phyloP scores from a whole-genome alignment of 2,888 invertebrate species.

The Drosophila leonis region DNA sequence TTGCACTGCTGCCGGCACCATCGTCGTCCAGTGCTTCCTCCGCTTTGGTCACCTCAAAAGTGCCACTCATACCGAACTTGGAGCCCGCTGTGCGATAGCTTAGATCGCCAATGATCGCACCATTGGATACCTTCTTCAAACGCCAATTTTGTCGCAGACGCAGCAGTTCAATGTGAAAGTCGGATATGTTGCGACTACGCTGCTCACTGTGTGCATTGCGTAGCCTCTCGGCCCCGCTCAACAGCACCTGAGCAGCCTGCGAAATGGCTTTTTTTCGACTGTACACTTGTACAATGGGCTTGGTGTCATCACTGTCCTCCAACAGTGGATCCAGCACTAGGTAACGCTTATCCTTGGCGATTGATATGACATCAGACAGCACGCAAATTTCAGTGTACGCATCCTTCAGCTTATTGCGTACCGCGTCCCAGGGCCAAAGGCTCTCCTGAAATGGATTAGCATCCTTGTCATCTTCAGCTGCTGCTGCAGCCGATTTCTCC shows the following conservation, averaged over 20 bases:
- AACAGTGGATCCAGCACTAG: constrained; percentile 97
- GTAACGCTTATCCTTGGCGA: constrained; percentile 97
- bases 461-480: constrained; percentile 90
- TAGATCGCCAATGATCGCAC: constrained; percentile 96
- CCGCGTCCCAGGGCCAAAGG: constrained; percentile 98
- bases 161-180: constrained; percentile 96
- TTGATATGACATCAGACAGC: constrained; percentile 94
- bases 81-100: constrained; percentile 98
- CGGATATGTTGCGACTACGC: constrained; percentile 90
- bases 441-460: constrained; percentile 93
- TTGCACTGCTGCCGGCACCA: constrained; percentile 79
- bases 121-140: constrained; percentile 96
- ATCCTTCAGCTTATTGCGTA: constrained; percentile 94
- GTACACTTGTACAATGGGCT: constrained; percentile 95
- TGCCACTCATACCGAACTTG: constrained; percentile 96
- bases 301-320: constrained; percentile 92
- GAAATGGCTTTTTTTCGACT: constrained; percentile 96
- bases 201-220: constrained; percentile 93
- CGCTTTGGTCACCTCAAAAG: constrained; percentile 98
- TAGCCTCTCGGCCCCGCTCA: constrained; percentile 94
- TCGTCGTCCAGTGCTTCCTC: constrained; percentile 86
- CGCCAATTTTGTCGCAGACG: constrained; percentile 97
- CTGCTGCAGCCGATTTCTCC: constrained; percentile 86
- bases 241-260: constrained; percentile 93
- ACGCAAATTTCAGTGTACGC: constrained; percentile 97